phyloP scores from a whole-genome alignment of 2,797 vertebrate species.

The Eulemur rubriventer region DNA sequence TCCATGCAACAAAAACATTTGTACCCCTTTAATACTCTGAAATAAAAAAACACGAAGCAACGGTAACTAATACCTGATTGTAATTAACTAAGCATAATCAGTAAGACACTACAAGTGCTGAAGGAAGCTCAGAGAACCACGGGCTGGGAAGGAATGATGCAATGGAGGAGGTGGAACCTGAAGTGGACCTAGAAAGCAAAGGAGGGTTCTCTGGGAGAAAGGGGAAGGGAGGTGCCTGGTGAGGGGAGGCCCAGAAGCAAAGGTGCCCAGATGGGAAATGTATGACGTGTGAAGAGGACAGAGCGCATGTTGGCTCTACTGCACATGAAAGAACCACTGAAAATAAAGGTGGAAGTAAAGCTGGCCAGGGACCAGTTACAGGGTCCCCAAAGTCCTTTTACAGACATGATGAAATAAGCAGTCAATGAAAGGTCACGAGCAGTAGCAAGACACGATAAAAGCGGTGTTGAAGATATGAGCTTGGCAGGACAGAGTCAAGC shows the following conservation, averaged over 20 bases:
- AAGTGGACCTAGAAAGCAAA: background rate
- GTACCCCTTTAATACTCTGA: too few relatives aligned
- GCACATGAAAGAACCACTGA: background rate
- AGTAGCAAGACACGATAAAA: background rate
- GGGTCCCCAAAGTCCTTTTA: background rate
- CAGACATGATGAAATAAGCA: background rate
- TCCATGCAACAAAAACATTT: too few relatives aligned
- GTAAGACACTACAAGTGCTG: background rate
- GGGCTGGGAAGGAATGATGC: background rate
- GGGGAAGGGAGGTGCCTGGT: background rate
- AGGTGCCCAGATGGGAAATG: background rate
- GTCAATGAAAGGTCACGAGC: background rate
- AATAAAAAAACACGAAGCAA: background rate
- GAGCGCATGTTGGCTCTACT: background rate
- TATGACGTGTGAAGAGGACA: background rate
- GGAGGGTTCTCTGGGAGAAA: background rate
- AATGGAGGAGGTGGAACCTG: background rate
- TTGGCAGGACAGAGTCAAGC: background rate
- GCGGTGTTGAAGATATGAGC: background rate
- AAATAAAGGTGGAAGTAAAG: background rate
- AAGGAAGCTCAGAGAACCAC: background rate
- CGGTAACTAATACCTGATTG: background rate
- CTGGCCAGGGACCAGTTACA: background rate
- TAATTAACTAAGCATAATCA: background rate
- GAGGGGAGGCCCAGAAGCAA: too few relatives aligned